Evolutionary conservation across 2,888 invertebrate species (phyloP), one percentile per base, ranked within the genome.

Genomic region (Megastigmus dorsalis): DNA sequence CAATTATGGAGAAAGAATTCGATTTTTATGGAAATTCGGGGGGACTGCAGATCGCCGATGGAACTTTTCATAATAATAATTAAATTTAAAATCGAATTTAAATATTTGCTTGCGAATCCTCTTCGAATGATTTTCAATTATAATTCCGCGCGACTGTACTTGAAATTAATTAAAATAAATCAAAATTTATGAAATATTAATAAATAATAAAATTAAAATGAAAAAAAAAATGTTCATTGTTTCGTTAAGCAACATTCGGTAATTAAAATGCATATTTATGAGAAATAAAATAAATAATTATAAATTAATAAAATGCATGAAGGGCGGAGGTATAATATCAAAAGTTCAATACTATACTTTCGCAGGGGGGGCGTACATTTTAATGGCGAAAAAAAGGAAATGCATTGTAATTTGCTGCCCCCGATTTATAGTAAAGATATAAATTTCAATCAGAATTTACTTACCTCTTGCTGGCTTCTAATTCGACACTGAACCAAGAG

Each of bases 51-150:
- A 52, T 52, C 55, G 59, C 18, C 57, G 66, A 71, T 65, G 75
- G 54, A 65, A 68, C 68, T 72, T 75, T 72, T 68, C 71, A 67
- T 71, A 75, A 67, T 62, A 75, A 72, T 72, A 75, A 75, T 75
- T 75, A 68, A 71, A 75, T 72, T 72, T 75, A 75, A 75, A 75
- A 75, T 71, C 71, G 67, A 72, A 75, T 75, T 75, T 75, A 75
- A 75, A 75, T 75, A 72, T 75, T 75, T 72, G 71, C 38, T 28
- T 52, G 57, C 62, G 67, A 68, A 50, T 57, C 68, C 63, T 67
- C 67, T 60, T 36, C 63, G 52, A 69, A 73, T 73, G 76, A 73
- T 73, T 73, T 76, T 76, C 76, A 76, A 76, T 72, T 76, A 76
- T 76, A 73, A 73, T 72, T 69, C 76, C 30, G 68, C 33, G 45